Conservation (phyloP, 2,113 vertebrate genomes). For the Varanus komodoensis region DNA sequence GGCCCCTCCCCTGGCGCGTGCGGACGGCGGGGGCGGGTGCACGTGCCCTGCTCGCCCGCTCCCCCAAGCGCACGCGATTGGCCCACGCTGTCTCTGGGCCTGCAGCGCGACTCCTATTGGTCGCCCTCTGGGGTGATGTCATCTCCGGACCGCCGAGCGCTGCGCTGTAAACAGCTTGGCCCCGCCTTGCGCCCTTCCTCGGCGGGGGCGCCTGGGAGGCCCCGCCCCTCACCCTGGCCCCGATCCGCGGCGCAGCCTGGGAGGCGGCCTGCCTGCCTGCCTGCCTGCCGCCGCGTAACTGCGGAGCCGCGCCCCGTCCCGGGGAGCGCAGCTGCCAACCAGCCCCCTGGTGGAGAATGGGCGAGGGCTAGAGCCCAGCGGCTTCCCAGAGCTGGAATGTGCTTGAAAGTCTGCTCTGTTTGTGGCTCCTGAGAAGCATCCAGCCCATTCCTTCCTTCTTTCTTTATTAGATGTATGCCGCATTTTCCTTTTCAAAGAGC, state of each 20-base stretch:
- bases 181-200: background rate
- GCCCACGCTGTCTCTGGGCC: constrained; percentile 12
- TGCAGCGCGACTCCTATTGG: background rate
- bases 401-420: no score
- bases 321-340: no score
- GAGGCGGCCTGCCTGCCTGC: constrained; percentile 10
- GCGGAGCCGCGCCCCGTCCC: no score
- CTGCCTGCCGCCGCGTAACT: no score
- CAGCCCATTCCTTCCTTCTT: no score
- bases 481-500: no score
- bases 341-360: no score
- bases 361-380: no score
- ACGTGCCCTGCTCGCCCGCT: no score
- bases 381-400: no score
- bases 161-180: background rate
- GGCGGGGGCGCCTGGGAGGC: background rate
- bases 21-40: background rate
- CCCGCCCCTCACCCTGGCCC: background rate
- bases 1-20: background rate
- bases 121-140: background rate
- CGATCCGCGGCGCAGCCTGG: background rate
- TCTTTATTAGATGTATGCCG: no score
- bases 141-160: background rate
- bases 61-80: background rate
- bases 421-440: no score